Percentiles rank a stretch among this genome's conserved stretches.
Evolutionary conservation across 2,797 vertebrate species (phyloP).

Genomic region (Brachymystax lenok): DNA sequence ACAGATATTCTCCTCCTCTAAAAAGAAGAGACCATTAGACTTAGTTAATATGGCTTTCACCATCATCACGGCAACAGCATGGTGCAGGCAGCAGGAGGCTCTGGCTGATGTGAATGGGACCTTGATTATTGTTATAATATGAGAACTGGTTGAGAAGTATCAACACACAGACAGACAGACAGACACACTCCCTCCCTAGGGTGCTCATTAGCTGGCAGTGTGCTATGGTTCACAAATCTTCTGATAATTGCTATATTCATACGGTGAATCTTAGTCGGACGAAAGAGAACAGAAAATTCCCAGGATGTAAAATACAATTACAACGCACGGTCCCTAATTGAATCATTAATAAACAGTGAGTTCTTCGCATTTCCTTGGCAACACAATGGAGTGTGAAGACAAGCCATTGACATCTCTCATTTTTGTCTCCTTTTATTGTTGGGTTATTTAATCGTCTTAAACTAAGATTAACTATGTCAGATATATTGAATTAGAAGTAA

Average conservation of each 20-base stretch:
- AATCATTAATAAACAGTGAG: constrained; percentile 39
- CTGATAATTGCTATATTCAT: constrained; percentile 51
- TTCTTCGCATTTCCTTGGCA: constrained; percentile 21
- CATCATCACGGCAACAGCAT: constrained; percentile 19
- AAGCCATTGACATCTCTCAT: constrained; percentile 6
- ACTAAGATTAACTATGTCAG: constrained; percentile 29
- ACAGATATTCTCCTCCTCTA: background rate
- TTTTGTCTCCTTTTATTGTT: background rate
- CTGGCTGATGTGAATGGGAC: constrained; percentile 37
- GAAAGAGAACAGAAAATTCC: constrained; percentile 23
- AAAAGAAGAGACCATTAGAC: background rate
- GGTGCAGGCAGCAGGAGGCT: background rate
- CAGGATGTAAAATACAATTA: constrained; percentile 46
- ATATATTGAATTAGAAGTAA: constrained; percentile 10
- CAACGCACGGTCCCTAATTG: constrained; percentile 36
- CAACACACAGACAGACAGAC: constrained; percentile 44
- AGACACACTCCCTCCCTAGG: constrained; percentile 56
- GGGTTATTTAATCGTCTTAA: constrained; percentile 26
- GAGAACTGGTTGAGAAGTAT: constrained; percentile 55
- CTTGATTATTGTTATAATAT: constrained; percentile 61
- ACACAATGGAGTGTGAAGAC: constrained; percentile 10
- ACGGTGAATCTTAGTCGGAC: constrained; percentile 31
- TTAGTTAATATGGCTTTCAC: background rate
- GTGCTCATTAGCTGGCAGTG: constrained; percentile 67
- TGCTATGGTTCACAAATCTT: constrained; percentile 62